phyloP scores from a whole-genome alignment of 92 coral and sea anemone species.

The Paramuricea clavata region DNA sequence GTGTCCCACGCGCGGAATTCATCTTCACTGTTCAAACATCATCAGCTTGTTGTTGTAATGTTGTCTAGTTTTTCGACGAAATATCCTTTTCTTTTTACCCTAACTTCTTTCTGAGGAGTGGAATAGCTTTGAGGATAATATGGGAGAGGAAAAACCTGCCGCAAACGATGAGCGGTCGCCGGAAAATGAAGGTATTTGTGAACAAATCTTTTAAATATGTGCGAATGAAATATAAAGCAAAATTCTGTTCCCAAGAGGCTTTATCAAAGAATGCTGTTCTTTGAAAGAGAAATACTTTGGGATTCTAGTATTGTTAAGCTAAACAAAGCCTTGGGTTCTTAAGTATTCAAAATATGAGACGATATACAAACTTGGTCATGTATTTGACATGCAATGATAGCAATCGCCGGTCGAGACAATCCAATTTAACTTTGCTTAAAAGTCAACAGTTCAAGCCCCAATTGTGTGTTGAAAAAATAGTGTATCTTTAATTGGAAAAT shows the following conservation, averaged over 20 bases:
- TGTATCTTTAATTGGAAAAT: background rate
- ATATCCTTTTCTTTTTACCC: background rate
- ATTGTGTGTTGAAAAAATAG: background rate
- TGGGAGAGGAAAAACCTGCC: conserved; percentile 41
- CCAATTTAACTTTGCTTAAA: background rate
- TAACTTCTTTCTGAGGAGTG: background rate
- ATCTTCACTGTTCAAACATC: conserved; percentile 15
- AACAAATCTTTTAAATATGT: background rate
- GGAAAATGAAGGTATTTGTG: conserved; percentile 33
- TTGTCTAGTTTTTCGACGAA: background rate
- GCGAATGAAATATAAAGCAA: background rate
- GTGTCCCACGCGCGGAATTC: conserved; percentile 39
- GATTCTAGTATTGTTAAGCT: background rate
- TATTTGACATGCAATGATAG: background rate
- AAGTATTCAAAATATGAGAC: background rate
- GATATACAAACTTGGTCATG: background rate
- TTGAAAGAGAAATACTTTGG: background rate
- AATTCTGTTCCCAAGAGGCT: background rate
- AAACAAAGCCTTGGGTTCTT: background rate
- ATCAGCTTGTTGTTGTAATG: background rate
- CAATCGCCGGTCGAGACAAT: background rate
- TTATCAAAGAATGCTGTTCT: background rate
- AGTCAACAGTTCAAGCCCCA: background rate
- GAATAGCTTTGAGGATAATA: background rate
- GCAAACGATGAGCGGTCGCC: conserved; percentile 32